Evolutionary conservation across 2,797 vertebrate genomes (phyloP).

Genomic region (Callimico goeldii): DNA sequence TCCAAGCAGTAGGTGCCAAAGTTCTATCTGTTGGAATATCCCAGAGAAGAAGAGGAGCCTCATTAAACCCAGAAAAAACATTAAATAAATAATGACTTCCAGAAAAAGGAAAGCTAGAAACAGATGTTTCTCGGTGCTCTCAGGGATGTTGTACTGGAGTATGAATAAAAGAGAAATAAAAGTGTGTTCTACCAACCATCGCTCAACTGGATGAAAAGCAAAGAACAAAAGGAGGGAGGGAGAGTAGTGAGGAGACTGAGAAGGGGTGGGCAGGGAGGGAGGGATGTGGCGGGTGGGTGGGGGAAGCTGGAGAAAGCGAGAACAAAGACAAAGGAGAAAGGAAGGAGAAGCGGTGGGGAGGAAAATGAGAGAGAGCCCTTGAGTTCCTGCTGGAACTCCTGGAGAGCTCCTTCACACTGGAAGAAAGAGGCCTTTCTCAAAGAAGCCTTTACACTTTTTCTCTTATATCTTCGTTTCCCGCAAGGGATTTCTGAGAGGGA

Average conservation of each 20-base stretch:
- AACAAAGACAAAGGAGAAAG: neutral
- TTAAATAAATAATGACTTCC: constrained; percentile 76
- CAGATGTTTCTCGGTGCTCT: neutral
- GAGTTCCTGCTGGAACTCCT: neutral
- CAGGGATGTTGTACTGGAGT: constrained; percentile 52
- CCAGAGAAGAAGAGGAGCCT: constrained; percentile 54
- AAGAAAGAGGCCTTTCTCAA: constrained; percentile 39
- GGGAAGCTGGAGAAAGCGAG: neutral
- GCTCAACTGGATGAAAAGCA: neutral
- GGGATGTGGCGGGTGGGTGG: neutral
- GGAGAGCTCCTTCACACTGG: neutral
- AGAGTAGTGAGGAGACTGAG: neutral
- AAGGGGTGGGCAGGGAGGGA: neutral
- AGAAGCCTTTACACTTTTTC: neutral
- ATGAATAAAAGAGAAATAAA: constrained; percentile 22
- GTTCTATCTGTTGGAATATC: constrained; percentile 54
- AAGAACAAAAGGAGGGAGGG: neutral
- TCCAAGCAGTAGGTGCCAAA: constrained; percentile 45
- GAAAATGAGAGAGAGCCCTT: neutral
- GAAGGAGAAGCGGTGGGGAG: no score
- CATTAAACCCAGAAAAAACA: constrained; percentile 43
- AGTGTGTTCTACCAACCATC: neutral
- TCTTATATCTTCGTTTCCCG: neutral
- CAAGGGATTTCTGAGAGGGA: neutral
- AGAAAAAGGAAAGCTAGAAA: neutral